Percentiles rank a stretch among this genome's conserved stretches.
Evolutionary conservation across 2,888 invertebrate species (phyloP).

Genomic region (Eueremaeus valkanovi): DNA sequence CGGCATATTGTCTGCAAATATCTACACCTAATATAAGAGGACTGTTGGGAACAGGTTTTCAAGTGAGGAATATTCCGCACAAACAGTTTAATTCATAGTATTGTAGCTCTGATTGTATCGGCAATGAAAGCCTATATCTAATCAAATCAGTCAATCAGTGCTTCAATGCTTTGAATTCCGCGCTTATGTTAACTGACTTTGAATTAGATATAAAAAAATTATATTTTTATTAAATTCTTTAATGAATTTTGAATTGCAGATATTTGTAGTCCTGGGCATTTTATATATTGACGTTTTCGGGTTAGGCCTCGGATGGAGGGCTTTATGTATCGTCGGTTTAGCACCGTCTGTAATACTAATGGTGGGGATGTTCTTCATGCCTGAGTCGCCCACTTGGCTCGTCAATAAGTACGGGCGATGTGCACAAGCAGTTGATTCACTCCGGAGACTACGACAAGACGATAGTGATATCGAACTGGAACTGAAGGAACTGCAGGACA

Average conservation of each 20-base stretch:
- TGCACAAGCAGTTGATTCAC: slow-evolving; percentile 68
- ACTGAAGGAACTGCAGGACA: slow-evolving; percentile 34
- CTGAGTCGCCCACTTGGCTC: slow-evolving; percentile 75
- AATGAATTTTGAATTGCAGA: background rate
- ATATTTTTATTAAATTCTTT: too few relatives aligned
- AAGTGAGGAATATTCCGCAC: slow-evolving; percentile 50
- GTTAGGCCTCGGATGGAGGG: slow-evolving; percentile 6
- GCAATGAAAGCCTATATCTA: too few relatives aligned
- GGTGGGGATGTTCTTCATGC: slow-evolving; percentile 59
- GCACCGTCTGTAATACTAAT: slow-evolving; percentile 5
- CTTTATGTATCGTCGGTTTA: background rate
- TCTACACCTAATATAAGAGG: slow-evolving; percentile 52
- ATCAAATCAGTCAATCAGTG: too few relatives aligned
- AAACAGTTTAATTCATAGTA: too few relatives aligned
- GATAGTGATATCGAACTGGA: slow-evolving; percentile 31
- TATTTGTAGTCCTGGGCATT: slow-evolving; percentile 15
- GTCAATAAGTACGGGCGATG: slow-evolving; percentile 50
- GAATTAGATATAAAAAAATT: too few relatives aligned
- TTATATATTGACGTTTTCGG: slow-evolving; percentile 25
- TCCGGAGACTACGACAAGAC: background rate
- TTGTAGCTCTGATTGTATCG: too few relatives aligned
- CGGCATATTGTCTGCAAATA: slow-evolving; percentile 53
- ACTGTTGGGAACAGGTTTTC: slow-evolving; percentile 51
- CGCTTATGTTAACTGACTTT: too few relatives aligned
- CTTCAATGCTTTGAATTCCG: too few relatives aligned